Evolutionary conservation across 2,888 invertebrate genomes (phyloP).

Genomic region (Salticus scenicus): DNA sequence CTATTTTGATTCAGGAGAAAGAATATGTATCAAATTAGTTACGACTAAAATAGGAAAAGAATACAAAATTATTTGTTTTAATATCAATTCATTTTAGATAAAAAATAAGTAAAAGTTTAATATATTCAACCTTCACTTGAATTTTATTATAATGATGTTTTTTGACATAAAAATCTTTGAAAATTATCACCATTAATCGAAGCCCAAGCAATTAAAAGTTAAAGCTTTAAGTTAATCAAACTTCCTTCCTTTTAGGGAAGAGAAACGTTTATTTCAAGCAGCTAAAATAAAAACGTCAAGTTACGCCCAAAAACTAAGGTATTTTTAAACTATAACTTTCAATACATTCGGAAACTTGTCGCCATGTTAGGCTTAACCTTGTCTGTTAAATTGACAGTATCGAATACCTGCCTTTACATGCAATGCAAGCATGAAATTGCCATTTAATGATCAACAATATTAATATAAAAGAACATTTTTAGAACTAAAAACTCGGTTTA

Average conservation of each 20-base stretch:
- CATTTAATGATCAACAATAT: constrained; percentile 38
- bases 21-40: no score
- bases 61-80: no score
- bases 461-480: neutral
- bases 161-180: neutral
- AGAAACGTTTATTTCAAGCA: constrained; percentile 42
- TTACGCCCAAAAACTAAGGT: constrained; percentile 51
- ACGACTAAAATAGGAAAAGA: no score
- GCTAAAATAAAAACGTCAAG: constrained; percentile 62
- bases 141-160: neutral
- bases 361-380: constrained; percentile 33
- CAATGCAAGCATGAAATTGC: constrained; percentile 24
- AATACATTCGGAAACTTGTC: constrained; percentile 32
- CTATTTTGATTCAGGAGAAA: no score
- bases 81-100: no score
- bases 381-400: constrained; percentile 23
- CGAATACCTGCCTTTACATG: constrained; percentile 34
- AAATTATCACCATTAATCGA: constrained; percentile 24
- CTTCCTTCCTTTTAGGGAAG: constrained; percentile 55
- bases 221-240: constrained; percentile 46
- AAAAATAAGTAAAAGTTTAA: no score
- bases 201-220: constrained; percentile 43
- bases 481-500: neutral
- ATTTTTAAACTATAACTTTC: constrained; percentile 57
- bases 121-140: neutral